These are phyloP conservation scores for Ammospiza nelsoni DNA, from an alignment of 2,113 vertebrate species.

Conservation along the genomic window DNA sequence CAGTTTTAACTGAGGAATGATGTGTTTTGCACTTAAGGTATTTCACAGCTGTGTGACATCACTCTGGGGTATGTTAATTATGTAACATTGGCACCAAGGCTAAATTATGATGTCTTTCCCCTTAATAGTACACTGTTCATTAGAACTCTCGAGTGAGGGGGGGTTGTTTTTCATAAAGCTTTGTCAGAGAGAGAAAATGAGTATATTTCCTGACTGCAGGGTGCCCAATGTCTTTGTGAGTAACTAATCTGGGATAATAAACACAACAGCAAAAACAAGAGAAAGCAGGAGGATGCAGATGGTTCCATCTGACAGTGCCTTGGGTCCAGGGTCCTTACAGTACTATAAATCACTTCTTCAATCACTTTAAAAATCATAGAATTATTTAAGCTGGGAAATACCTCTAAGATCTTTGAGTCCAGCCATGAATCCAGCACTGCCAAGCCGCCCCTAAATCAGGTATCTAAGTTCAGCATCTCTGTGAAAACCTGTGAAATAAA, in stretches of 20 bases:
- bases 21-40: neutral
- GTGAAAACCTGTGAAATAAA: neutral
- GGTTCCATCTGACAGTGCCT: neutral
- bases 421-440: neutral
- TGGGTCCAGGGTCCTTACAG: neutral
- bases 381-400: neutral
- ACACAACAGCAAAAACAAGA: neutral
- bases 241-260: neutral
- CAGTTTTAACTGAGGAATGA: neutral
- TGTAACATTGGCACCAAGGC: neutral
- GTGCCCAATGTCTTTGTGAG: neutral
- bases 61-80: neutral
- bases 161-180: neutral
- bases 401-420: neutral
- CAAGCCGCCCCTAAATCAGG: no score
- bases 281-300: neutral
- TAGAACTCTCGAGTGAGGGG: neutral
- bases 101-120: neutral
- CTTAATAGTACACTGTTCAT: neutral
- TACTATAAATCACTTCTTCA: neutral
- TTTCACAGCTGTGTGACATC: neutral
- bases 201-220: neutral
- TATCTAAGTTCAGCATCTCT: neutral
- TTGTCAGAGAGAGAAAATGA: neutral
- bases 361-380: neutral